Base-by-base conservation (phyloP, 1,140 invertebrate genomes). In the Drosophila parabipectinata region DNA sequence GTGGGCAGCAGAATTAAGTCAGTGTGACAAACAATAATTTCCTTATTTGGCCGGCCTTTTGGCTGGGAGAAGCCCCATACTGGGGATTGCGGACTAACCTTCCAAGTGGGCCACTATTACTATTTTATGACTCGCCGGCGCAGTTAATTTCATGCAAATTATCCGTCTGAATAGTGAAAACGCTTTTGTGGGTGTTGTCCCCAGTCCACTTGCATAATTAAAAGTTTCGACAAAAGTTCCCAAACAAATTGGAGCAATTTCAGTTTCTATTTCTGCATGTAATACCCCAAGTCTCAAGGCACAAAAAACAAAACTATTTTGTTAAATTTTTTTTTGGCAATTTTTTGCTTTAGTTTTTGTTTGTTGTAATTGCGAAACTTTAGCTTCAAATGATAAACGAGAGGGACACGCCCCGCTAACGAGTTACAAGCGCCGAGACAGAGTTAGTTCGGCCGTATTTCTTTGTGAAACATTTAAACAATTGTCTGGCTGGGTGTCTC, bases 21-120 rank as follows among this genome's bases (percentile, higher is more conserved):
- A 85, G 83, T 88, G 82, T 87, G 82, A 85, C 82, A 85, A 85
- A 87, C 83, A 87, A 88, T 76, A 79, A 68, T 88, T 82, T 52
- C 69, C 76, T 63, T 72, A 58, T 47, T 47, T 47, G 44, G 18
- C 18, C 18, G 12, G 34, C 34, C 34, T 37, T 63, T 77, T 66
- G 66, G 44, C 61, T 56, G 53, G 47, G 68, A 37, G 34, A 72
- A 52, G 47, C 26, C 41, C 21, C 66, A 9, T 10, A 69, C 44
- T 41, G 63, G 57, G 37, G 52, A 37, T 32, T 26, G 47, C 45
- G 24, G 37, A 73, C 44, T 64, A 71, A 77, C 34, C 72, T 77
- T 81, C 52, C 64, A 18, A 47, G 28, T 30, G 41, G 62, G 32
- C 10, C 67, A 37, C 66, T 18, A 32, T 53, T 53, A 37, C 66